Evolutionary conservation across 37 sponge, comb jelly and placozoan species (phyloP), one percentile per base, ranked within the genome.

Genomic region (Cliona cf. orientalis): DNA sequence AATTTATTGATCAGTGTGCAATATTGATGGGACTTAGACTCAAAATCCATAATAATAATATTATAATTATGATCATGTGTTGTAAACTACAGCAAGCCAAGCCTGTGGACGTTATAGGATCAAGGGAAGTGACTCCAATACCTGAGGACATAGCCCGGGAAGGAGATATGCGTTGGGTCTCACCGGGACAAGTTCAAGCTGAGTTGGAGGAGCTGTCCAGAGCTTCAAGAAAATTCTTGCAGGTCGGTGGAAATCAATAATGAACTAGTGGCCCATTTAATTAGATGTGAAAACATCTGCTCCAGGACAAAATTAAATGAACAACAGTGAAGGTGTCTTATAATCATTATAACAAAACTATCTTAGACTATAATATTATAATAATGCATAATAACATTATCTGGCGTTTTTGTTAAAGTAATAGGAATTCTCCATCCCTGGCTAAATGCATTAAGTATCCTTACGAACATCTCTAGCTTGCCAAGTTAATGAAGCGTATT

Each of bases 161-260:
- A 19, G 26, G 5, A 42, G 58, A 59, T 60, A 41, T 6, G 58
- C 2, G 5, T 33, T 56, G 33, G 74, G n/a, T 56, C 23, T 5
- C 35, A 55, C 66, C 42, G 37, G 46, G 39, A 19, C 62, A 39
- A 2, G 65, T 60, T 6, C 2, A 36, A 3, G 72, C 31, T 3
- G 81, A 78, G 22, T 73, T 78, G 29, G 72, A 86, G 38, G 19
- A 21, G 1, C 46, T 86, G 2, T 76, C 78, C 0, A 58, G 36
- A 33, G 80, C 80, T n/a, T 86, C 87, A 63, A 31, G 32, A 36
- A 70, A 72, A 37, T 72, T 79, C 42, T 67, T 86, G 0, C 19
- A 39, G 2, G 74, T 65, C 5, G 25, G 37, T 25, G 55, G 55
- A 19, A 17, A n/a, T n/a, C n/a, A n/a, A n/a, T n/a, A n/a, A n/a